Evolutionary conservation across 2,888 invertebrate species (phyloP).

Genomic region (Zootermopsis nevadensis): DNA sequence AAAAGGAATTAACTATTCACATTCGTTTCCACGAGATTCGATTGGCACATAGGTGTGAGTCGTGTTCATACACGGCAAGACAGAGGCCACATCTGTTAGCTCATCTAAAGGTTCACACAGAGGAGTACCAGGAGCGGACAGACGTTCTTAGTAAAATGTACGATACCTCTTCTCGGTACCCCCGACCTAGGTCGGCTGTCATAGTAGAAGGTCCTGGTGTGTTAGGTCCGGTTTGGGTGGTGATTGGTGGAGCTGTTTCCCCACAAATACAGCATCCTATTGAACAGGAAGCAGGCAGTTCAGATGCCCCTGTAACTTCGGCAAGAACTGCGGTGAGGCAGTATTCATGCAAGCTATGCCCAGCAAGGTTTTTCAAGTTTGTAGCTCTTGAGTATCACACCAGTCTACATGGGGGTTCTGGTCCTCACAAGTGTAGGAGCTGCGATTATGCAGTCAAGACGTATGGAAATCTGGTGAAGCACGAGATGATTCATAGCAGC

Average conservation of each 20-base stretch:
- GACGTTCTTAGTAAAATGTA: constrained; percentile 75
- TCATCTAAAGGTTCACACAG: constrained; percentile 76
- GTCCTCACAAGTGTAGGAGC: constrained; percentile 75
- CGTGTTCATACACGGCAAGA: constrained; percentile 81
- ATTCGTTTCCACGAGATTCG: constrained; percentile 75
- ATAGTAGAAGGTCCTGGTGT: constrained; percentile 63
- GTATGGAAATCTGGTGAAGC: constrained; percentile 74
- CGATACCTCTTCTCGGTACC: constrained; percentile 72
- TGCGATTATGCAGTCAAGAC: constrained; percentile 79
- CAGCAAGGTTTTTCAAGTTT: constrained; percentile 78
- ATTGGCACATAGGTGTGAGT: constrained; percentile 76
- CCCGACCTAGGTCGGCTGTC: constrained; percentile 69
- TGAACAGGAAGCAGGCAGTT: background rate
- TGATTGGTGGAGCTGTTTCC: constrained; percentile 57
- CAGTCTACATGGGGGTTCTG: constrained; percentile 73
- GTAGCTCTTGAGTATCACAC: constrained; percentile 78
- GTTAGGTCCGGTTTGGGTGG: constrained; percentile 64
- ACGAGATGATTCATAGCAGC: constrained; percentile 65
- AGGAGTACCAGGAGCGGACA: constrained; percentile 68
- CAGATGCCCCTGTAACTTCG: background rate
- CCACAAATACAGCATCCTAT: background rate
- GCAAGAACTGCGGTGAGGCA: constrained; percentile 53
- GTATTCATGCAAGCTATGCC: constrained; percentile 72
- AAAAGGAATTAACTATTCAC: constrained; percentile 79
- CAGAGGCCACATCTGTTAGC: constrained; percentile 76